phyloP scores from a whole-genome alignment of 2,113 vertebrate species.

The Fulmarus glacialis region DNA sequence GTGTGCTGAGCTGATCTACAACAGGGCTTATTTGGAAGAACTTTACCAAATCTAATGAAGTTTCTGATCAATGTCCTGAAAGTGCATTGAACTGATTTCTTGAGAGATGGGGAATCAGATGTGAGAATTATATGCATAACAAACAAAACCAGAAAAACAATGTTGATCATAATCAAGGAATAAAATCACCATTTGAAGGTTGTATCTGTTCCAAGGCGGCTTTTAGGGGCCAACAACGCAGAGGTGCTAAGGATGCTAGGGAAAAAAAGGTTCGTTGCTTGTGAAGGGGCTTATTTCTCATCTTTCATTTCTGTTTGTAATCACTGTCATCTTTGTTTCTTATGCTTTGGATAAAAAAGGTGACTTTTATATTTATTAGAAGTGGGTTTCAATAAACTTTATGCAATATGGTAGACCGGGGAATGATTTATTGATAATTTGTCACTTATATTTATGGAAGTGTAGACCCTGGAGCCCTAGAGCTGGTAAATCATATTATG shows the following conservation, averaged over 20 bases:
- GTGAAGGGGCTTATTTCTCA: slow-evolving; percentile 49
- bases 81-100: background rate
- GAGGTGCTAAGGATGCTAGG: background rate
- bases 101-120: background rate
- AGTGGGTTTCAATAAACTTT: slow-evolving; percentile 84
- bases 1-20: background rate
- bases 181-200: slow-evolving; percentile 9
- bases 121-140: background rate
- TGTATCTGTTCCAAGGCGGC: background rate
- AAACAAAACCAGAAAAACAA: background rate
- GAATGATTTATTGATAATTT: slow-evolving; percentile 85
- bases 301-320: slow-evolving; percentile 84
- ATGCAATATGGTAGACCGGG: slow-evolving; percentile 75
- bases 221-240: background rate
- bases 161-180: slow-evolving; percentile 14
- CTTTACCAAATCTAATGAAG: background rate
- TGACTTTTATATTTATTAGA: slow-evolving; percentile 81
- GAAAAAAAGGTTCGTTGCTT: slow-evolving; percentile 19
- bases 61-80: background rate
- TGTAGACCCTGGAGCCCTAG: slow-evolving; percentile 70
- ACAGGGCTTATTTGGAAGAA: background rate
- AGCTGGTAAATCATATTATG: slow-evolving; percentile 80
- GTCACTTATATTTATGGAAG: slow-evolving; percentile 84
- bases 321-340: slow-evolving; percentile 81
- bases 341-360: slow-evolving; percentile 79